Evolutionary conservation across 2,888 invertebrate species (phyloP).

Genomic region (Diaprepes abbreviatus): DNA sequence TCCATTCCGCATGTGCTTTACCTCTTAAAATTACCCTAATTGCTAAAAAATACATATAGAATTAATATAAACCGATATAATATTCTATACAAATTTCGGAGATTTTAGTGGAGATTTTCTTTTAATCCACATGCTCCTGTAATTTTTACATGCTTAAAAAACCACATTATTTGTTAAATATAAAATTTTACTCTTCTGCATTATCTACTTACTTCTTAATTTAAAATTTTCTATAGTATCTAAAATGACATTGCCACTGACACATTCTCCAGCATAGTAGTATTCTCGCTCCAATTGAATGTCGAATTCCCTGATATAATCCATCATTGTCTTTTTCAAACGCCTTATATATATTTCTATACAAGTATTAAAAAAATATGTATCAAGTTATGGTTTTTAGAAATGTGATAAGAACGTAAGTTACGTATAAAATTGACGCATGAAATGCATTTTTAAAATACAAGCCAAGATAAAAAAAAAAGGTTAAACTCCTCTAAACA

Average conservation of each 20-base stretch:
- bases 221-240: slow-evolving; percentile 83
- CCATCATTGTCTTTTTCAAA: slow-evolving; percentile 69
- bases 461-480: no score
- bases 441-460: no score
- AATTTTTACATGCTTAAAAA: no score
- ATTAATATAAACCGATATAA: slow-evolving; percentile 3
- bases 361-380: background rate
- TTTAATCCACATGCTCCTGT: no score
- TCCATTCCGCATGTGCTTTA: slow-evolving; percentile 84
- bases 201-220: slow-evolving; percentile 76
- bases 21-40: slow-evolving; percentile 80
- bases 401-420: no score
- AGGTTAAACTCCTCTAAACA: no score
- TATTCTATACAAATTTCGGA: no score
- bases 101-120: no score
- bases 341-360: background rate
- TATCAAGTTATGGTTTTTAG: no score
- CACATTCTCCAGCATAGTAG: slow-evolving; percentile 81
- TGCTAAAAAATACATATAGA: slow-evolving; percentile 63
- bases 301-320: slow-evolving; percentile 83
- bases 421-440: no score
- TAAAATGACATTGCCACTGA: slow-evolving; percentile 77
- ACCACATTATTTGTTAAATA: no score
- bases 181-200: no score
- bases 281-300: slow-evolving; percentile 81